Conservation (phyloP, 2,888 invertebrate species). For the Empis livida region DNA sequence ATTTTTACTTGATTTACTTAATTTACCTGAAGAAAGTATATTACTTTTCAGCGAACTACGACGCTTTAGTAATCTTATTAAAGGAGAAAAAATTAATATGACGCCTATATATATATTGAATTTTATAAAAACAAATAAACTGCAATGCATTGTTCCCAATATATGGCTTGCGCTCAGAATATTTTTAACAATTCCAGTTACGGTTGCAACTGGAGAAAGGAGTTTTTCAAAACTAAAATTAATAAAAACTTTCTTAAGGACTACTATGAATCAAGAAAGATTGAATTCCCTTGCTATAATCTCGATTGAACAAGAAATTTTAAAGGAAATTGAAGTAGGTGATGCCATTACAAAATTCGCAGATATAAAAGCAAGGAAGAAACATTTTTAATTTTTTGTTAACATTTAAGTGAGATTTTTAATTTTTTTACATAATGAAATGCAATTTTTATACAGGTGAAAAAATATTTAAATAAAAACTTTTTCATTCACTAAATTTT, state of each 20-base stretch:
- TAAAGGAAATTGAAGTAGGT: neutral
- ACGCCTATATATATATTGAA: neutral
- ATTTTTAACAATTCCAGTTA: slow-evolving; percentile 1
- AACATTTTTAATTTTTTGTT: slow-evolving; percentile 1
- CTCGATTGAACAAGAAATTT: neutral
- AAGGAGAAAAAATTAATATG: slow-evolving; percentile 1
- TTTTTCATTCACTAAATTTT: neutral
- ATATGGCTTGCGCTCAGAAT: slow-evolving; percentile 1
- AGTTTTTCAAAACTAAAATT: neutral
- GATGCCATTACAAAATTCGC: neutral
- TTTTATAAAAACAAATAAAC: neutral
- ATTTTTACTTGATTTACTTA: slow-evolving; percentile 1
- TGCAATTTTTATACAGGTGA: neutral
- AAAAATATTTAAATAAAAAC: neutral
- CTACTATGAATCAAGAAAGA: neutral
- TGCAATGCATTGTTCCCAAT: neutral
- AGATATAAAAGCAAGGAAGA: neutral
- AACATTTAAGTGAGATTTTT: slow-evolving; percentile 1
- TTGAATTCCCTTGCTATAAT: slow-evolving; percentile 1
- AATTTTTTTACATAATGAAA: slow-evolving; percentile 1
- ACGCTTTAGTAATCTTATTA: neutral
- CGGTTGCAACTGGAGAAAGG: slow-evolving; percentile 1
- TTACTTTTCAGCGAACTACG: neutral
- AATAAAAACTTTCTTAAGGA: neutral
- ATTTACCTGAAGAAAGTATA: neutral